These are phyloP conservation scores for Rhopilema esculentum DNA, from an alignment of 30 jellyfish, hydroid and myxozoan genomes.

Conservation along the genomic window DNA sequence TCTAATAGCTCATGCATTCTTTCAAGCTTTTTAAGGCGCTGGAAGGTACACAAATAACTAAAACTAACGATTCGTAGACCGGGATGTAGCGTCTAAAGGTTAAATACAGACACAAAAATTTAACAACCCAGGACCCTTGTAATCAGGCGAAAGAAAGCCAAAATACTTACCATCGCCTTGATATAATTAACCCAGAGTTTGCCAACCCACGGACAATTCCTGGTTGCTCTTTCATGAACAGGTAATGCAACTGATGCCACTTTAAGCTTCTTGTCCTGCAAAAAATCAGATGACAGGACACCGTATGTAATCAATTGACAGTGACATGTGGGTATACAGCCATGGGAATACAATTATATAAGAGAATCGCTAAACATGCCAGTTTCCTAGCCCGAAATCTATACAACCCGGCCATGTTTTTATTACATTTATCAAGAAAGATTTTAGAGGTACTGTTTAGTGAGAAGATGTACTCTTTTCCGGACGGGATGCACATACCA, in stretches of 20 bases:
- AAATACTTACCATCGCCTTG: constrained; percentile 79
- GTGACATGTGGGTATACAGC: background rate
- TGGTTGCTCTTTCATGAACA: constrained; percentile 87
- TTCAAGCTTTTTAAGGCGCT: too few relatives aligned
- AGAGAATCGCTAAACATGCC: background rate
- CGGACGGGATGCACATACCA: constrained; percentile 68
- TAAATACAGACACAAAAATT: background rate
- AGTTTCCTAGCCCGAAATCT: too few relatives aligned
- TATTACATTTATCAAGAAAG: background rate
- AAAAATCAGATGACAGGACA: background rate
- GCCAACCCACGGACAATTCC: constrained; percentile 98
- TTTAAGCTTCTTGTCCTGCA: constrained; percentile 83
- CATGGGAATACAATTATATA: background rate
- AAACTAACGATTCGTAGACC: too few relatives aligned
- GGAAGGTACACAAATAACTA: too few relatives aligned
- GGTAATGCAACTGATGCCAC: constrained; percentile 74
- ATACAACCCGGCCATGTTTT: too few relatives aligned
- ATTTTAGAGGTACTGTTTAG: background rate
- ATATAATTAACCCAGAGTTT: constrained; percentile 81
- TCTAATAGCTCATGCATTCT: too few relatives aligned
- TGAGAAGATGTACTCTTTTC: too few relatives aligned
- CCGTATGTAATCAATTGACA: too few relatives aligned
- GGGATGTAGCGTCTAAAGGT: too few relatives aligned
- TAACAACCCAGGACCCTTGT: too few relatives aligned
- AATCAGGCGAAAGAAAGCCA: too few relatives aligned